Percentiles rank a stretch among this genome's conserved stretches.
Conservation (phyloP, 2,113 vertebrate genomes). For the Pontoporia blainvillei region DNA sequence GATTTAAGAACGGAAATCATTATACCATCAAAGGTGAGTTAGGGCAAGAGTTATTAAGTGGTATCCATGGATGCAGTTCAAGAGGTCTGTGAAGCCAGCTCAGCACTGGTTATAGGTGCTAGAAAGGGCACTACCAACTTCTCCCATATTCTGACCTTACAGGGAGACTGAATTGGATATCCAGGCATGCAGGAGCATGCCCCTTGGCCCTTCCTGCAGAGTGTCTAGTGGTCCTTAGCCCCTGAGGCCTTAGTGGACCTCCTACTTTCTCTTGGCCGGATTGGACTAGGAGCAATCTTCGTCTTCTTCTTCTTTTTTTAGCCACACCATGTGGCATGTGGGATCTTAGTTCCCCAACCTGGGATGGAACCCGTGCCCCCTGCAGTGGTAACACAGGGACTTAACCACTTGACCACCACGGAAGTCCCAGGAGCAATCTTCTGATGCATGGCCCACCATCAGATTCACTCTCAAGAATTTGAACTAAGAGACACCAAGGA, state of each 20-base stretch:
- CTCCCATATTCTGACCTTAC: neutral
- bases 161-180: neutral
- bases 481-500: neutral
- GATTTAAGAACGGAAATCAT: neutral
- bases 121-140: neutral
- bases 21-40: neutral
- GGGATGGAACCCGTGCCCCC: neutral
- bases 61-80: neutral
- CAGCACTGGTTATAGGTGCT: neutral
- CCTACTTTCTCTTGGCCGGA: neutral
- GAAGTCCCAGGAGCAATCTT: neutral
- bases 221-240: neutral
- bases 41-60: neutral
- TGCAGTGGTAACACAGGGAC: neutral
- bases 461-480: neutral
- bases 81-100: neutral
- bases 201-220: neutral
- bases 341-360: neutral
- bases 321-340: rapidly evolving
- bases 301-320: neutral
- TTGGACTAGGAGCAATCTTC: neutral
- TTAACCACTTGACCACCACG: neutral
- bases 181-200: neutral
- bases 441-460: neutral
- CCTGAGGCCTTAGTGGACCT: neutral